Conservation (phyloP, 1,140 invertebrate genomes). For the Drosophila lowei region DNA sequence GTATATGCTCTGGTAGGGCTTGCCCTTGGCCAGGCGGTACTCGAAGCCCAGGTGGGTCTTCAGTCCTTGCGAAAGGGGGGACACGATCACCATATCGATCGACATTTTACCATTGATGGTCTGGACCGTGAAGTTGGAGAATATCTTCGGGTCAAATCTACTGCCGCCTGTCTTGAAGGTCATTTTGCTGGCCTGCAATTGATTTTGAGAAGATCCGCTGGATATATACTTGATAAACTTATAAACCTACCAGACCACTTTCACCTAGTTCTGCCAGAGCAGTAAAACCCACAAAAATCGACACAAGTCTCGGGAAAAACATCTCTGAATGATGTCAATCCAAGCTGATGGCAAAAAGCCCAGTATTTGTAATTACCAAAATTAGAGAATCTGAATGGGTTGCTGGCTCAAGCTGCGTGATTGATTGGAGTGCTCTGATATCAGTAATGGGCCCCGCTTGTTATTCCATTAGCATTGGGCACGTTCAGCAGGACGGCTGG, state of each 20-base stretch:
- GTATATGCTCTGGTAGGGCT: conserved; percentile 63
- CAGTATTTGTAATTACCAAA: conserved; percentile 4
- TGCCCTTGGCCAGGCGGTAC: conserved; percentile 52
- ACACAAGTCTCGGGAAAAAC: not conserved
- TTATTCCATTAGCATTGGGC: no score
- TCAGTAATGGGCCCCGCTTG: no score
- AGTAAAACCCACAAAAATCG: not conserved
- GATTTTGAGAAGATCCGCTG: not conserved
- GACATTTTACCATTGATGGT: conserved; percentile 42
- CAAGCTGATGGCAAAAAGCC: not conserved
- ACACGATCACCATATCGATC: conserved; percentile 48
- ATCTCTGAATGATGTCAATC: conserved; percentile 16
- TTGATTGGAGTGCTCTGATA: conserved; percentile 5
- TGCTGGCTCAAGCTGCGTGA: conserved; percentile 2
- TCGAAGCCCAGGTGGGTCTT: conserved; percentile 61
- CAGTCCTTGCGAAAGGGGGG: conserved; percentile 32
- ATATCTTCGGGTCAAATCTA: conserved; percentile 32
- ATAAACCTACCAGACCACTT: conserved; percentile 7
- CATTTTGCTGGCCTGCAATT: conserved; percentile 43
- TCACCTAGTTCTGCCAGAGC: not conserved
- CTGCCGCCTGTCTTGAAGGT: conserved; percentile 52
- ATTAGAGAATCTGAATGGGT: conserved; percentile 19
- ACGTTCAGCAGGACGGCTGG: no score
- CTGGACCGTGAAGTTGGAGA: conserved; percentile 60
- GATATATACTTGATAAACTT: not conserved